Base-by-base conservation (phyloP, 2,888 invertebrate genomes). In the Drosophila anomalata region DNA sequence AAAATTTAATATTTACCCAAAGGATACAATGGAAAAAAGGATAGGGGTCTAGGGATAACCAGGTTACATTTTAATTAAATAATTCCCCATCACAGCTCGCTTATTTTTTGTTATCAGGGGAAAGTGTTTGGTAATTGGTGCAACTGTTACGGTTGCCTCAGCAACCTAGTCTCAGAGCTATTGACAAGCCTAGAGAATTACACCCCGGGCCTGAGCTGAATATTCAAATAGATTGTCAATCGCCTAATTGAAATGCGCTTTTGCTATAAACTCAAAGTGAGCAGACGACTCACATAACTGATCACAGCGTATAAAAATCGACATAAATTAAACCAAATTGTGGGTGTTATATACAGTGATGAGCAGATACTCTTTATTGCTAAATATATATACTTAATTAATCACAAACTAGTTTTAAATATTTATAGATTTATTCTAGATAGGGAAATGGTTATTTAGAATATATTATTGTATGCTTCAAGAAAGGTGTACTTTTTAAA, bases 221-320 rank as follows among this genome's bases (percentile, higher is more conserved):
- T 50, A 33, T 42, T 24, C 39, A 61, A 73, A 47, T 72, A 50
- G 39, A 12, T 50, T 55, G 46, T 50, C 73, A 62, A 63, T 65
- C 26, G 42, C 24, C 57, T 61, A 68, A 71, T 71, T 78, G 24
- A 75, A 74, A 63, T 68, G 53, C 74, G 61, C 46, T 54, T 50
- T 44, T 67, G 66, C 26, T 56, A 41, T 14, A 46, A 14, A 48
- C 22, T 24, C 29, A 14, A 9, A 44, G 3, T 33, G 6, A 36
- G 36, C 14, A 36, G 36, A n/a, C 36, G n/a, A 12, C 14, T 39
- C 6, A 61, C 42, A 36, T 50, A 60, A 60, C 51, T 59, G 55
- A 62, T 47, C 60, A 42, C 26, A 46, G 41, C 46, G 36, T 60
- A 66, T 14, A 29, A 42, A 47, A 76, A 65, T 68, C 11, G 63